phyloP scores from a whole-genome alignment of 2,113 vertebrate species.

The Nibea coibor region DNA sequence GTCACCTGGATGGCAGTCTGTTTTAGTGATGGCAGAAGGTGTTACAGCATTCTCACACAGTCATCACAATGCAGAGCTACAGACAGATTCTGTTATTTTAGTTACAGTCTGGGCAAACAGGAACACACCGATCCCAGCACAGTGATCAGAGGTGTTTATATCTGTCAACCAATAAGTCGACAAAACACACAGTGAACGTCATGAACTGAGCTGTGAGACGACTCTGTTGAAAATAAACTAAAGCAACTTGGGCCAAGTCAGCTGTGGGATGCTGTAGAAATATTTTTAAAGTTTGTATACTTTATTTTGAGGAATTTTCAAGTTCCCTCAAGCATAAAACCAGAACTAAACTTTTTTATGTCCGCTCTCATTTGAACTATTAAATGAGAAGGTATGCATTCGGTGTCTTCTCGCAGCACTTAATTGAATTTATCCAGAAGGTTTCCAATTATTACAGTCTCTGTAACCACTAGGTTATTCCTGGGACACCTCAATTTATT shows the following conservation, averaged over 20 bases:
- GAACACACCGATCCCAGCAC: conserved; percentile 7
- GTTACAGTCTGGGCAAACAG: conserved; percentile 7
- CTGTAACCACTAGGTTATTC: background rate
- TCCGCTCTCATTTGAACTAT: background rate
- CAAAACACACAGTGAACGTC: conserved; percentile 6
- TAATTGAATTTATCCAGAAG: conserved; percentile 1
- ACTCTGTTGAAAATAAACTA: conserved; percentile 4
- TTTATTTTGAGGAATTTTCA: background rate
- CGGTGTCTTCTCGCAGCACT: conserved; percentile 10
- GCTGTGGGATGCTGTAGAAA: background rate
- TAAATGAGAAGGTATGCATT: background rate
- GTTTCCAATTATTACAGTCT: conserved; percentile 7
- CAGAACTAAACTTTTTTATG: background rate
- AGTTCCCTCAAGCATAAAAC: conserved; percentile 8
- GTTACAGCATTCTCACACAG: conserved; percentile 34
- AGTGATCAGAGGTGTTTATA: conserved; percentile 25
- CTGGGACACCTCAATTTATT: conserved; percentile 10
- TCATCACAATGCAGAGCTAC: conserved; percentile 1
- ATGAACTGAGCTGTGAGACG: background rate
- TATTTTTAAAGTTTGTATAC: background rate
- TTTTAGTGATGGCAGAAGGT: conserved; percentile 41
- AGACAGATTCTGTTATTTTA: conserved; percentile 37
- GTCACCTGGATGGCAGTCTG: conserved; percentile 33
- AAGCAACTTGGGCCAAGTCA: background rate
- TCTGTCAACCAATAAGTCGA: conserved; percentile 1